phyloP scores from a whole-genome alignment of 2,113 vertebrate genomes.

The Oxygymnocypris stewartii region DNA sequence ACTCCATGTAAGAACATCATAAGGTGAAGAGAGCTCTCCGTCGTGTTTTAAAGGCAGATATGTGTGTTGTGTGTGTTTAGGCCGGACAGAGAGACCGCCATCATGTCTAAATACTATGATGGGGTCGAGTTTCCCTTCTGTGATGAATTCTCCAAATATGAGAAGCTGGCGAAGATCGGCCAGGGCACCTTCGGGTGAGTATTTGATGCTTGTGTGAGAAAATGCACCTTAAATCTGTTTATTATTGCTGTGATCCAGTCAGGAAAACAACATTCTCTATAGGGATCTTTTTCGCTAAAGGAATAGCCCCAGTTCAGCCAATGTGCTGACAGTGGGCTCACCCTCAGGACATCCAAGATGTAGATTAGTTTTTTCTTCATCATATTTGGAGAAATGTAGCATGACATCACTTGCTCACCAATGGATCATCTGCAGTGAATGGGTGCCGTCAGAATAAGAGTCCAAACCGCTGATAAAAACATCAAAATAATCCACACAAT shows the following conservation, averaged over 20 bases:
- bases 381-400: background rate
- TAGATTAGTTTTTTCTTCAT: background rate
- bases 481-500: background rate
- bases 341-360: background rate
- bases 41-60: background rate
- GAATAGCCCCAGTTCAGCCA: background rate
- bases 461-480: background rate
- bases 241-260: background rate
- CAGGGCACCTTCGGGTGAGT: conserved; percentile 96
- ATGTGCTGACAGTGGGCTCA: background rate
- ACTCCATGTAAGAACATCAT: background rate
- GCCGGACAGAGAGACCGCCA: conserved; percentile 80
- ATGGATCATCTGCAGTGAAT: background rate
- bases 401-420: background rate
- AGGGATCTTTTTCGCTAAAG: background rate
- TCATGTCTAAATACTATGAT: conserved; percentile 97
- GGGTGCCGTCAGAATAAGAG: background rate
- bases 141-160: conserved; percentile 96
- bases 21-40: background rate
- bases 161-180: conserved; percentile 97
- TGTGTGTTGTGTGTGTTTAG: conserved; percentile 53
- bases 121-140: conserved; percentile 96
- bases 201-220: background rate
- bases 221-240: background rate
- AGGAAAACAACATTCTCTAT: background rate